These are phyloP conservation scores for Drosophila carrolli DNA, from an alignment of 1,140 invertebrate species.

Conservation along the genomic window DNA sequence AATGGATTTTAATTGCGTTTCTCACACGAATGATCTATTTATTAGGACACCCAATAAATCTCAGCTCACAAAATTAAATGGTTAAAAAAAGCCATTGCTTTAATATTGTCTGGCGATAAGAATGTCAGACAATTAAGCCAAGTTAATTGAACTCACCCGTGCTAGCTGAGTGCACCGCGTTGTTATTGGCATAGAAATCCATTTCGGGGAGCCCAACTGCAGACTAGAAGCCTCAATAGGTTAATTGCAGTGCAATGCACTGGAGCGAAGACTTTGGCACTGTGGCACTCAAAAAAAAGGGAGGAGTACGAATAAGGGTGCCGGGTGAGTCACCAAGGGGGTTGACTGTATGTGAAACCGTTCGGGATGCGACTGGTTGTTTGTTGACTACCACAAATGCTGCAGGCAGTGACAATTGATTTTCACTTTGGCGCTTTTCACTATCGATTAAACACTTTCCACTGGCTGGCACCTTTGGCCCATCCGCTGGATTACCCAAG, in stretches of 20 bases:
- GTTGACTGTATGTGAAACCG: conserved; percentile 47
- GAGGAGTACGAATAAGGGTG: conserved; percentile 25
- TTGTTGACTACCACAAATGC: conserved; percentile 30
- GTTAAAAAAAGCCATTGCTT: conserved; percentile 27
- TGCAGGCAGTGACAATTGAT: conserved; percentile 43
- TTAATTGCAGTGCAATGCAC: conserved; percentile 74
- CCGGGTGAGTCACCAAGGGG: conserved; percentile 20
- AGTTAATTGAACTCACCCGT: conserved; percentile 63
- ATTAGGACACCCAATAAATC: conserved; percentile 1
- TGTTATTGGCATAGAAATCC: conserved; percentile 76
- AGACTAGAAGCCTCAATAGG: conserved; percentile 35
- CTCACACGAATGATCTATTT: not conserved
- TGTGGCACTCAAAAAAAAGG: not conserved
- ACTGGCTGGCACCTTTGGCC: conserved; percentile 48
- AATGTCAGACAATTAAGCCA: conserved; percentile 49
- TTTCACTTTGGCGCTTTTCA: conserved; percentile 61
- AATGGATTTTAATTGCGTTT: not conserved
- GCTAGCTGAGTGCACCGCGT: conserved; percentile 47
- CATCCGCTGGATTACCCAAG: conserved; percentile 43
- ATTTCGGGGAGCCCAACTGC: conserved; percentile 41
- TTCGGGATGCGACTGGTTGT: conserved; percentile 23
- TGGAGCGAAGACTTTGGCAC: conserved; percentile 15
- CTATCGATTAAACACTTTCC: conserved; percentile 78
- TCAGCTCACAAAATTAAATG: conserved; percentile 13
- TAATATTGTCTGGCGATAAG: conserved; percentile 51